Base-by-base conservation (phyloP, 2,888 invertebrate genomes). In the Drosophila nr. medialis region DNA sequence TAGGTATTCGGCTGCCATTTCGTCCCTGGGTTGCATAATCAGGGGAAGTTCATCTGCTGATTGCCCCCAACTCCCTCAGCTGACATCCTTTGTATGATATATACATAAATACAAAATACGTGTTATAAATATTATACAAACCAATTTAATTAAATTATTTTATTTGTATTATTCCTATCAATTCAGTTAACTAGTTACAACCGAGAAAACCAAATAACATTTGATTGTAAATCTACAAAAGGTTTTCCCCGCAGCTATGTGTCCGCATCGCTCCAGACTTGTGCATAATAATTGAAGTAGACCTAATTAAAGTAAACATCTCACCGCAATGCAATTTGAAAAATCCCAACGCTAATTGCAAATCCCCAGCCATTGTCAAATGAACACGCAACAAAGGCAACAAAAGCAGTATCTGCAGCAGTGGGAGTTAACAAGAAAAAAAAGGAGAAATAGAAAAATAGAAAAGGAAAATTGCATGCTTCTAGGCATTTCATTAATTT, bases 401-500 rank as follows among this genome's bases (percentile, higher is more conserved):
- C 48, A 59, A n/a, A 29, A 27, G 62, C 51, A 38, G 21, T 13
- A 4, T 10, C 38, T 42, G 27, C 42, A 51, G 15, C 38, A 32
- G 54, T n/a, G 27, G 40, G 42, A 65, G 36, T 24, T 24, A 27
- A 0, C 32, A 32, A 11, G 4, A 34, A 34, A 38, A n/a, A 42
- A 29, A 29, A 7, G 64, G 27, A 48, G 3, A 36, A 40, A 42
- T 4, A 21, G 10, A 36, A 64, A 55, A 64, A 38, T 45, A 4
- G 15, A 24, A 24, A 15, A 8, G 34, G 50, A 38, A 54, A 67
- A 55, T 85, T 58, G 83, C 87, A 83, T 85, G 85, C 81, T 76
- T 77, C 59, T 71, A 77, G 87, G 81, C 85, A 86, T 85, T 87
- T 81, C 69, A 84, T 84, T 85, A 87, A 81, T 85, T 78, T 72